These are phyloP conservation scores for Archegozetes longisetosus DNA, from an alignment of 1,140 invertebrate genomes.

Conservation along the genomic window DNA sequence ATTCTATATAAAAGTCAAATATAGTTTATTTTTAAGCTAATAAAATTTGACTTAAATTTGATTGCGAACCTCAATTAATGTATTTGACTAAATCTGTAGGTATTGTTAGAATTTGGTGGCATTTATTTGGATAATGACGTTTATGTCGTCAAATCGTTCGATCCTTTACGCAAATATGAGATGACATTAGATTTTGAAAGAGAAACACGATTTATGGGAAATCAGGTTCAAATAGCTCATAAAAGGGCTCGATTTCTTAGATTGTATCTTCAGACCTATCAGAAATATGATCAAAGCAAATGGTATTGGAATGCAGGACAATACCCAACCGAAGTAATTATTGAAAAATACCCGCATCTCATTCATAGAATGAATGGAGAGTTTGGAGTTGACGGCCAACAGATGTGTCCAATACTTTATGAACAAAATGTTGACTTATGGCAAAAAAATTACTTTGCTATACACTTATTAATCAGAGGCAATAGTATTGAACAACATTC, in stretches of 20 bases:
- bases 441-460: neutral
- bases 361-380: slow-evolving; percentile 25
- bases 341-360: slow-evolving; percentile 22
- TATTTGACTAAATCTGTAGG: too few relatives aligned
- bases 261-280: slow-evolving; percentile 24
- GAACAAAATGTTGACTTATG: neutral
- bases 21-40: too few relatives aligned
- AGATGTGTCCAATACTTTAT: slow-evolving; percentile 22
- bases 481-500: neutral
- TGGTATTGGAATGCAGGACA: slow-evolving; percentile 29
- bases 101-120: slow-evolving; percentile 28
- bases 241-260: slow-evolving; percentile 25
- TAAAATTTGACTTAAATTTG: too few relatives aligned
- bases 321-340: slow-evolving; percentile 23
- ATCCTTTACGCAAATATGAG: slow-evolving; percentile 29
- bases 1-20: too few relatives aligned
- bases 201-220: slow-evolving; percentile 20
- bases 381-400: slow-evolving; percentile 25
- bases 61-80: too few relatives aligned
- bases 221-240: slow-evolving; percentile 25
- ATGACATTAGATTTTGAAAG: slow-evolving; percentile 29
- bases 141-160: slow-evolving; percentile 28
- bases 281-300: slow-evolving; percentile 20
- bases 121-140: slow-evolving; percentile 32
- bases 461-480: neutral